A percentile compares a stretch with the other conserved stretches of the same genome.
Evolutionary conservation across 2,113 vertebrate species (phyloP).

Genomic region (Tinamus guttatus): DNA sequence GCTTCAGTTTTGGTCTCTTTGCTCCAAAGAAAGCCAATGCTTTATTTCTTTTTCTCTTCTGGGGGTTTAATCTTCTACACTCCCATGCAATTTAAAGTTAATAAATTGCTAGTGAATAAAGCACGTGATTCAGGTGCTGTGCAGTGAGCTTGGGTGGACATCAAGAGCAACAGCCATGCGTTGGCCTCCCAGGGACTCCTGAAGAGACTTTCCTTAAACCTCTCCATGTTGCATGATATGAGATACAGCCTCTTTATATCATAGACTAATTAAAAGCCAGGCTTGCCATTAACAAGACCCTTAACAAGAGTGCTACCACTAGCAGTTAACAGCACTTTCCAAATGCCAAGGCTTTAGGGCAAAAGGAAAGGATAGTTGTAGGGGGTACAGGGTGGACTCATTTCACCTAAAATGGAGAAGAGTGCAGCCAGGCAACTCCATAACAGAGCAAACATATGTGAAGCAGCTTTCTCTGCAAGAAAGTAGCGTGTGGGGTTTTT

Average conservation of each 20-base stretch:
- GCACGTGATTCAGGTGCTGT: neutral
- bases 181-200: neutral
- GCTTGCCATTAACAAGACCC: neutral
- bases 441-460: neutral
- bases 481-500: neutral
- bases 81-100: neutral
- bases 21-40: neutral
- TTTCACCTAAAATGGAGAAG: neutral
- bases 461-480: neutral
- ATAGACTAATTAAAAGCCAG: neutral
- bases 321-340: neutral
- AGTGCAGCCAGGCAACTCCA: fast-evolving
- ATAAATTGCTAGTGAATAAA: neutral
- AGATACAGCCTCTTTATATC: neutral
- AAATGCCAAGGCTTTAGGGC: fast-evolving
- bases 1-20: neutral
- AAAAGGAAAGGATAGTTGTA: neutral
- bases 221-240: fast-evolving
- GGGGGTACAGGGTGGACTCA: neutral
- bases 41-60: neutral
- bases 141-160: neutral
- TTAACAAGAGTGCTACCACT: neutral
- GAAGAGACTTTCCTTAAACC: neutral
- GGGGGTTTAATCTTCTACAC: neutral
- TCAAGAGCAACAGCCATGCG: neutral